A percentile compares a stretch with the other conserved stretches of the same genome.
These are phyloP conservation scores for Malurus splendens DNA, from an alignment of 2,797 vertebrate species.

Conservation along the genomic window DNA sequence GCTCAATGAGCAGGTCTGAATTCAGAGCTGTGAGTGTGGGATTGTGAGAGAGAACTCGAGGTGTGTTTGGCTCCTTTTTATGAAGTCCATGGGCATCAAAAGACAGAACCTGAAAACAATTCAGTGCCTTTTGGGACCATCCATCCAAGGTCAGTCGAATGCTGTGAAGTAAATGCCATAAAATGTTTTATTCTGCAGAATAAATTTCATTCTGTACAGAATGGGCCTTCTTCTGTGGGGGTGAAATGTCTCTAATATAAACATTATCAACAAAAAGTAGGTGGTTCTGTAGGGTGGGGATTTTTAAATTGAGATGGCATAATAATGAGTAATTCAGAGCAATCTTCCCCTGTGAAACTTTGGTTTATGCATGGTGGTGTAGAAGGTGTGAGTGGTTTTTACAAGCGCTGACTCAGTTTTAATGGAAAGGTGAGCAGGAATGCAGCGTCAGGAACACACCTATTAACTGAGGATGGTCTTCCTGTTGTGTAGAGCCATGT, in stretches of 20 bases:
- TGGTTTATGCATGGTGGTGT: not conserved
- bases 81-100: not conserved
- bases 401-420: not conserved
- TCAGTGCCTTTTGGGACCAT: not conserved
- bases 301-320: not conserved
- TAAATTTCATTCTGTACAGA: not conserved
- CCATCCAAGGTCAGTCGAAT: not conserved
- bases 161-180: not conserved
- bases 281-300: not conserved
- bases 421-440: not conserved
- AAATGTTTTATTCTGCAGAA: not conserved
- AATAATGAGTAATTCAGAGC: not conserved
- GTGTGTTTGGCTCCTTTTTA: not conserved
- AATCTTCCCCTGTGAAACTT: not conserved
- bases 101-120: not conserved
- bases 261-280: not conserved
- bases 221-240: fast-evolving
- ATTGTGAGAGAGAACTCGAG: not conserved
- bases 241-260: not conserved
- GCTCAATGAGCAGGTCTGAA: not conserved
- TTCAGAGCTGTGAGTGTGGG: not conserved
- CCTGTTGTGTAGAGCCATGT: not conserved
- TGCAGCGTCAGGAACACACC: not conserved
- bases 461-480: not conserved
- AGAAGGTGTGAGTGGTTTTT: not conserved